Evolutionary conservation across 2,113 vertebrate species (phyloP).

Genomic region (Gobius niger): DNA sequence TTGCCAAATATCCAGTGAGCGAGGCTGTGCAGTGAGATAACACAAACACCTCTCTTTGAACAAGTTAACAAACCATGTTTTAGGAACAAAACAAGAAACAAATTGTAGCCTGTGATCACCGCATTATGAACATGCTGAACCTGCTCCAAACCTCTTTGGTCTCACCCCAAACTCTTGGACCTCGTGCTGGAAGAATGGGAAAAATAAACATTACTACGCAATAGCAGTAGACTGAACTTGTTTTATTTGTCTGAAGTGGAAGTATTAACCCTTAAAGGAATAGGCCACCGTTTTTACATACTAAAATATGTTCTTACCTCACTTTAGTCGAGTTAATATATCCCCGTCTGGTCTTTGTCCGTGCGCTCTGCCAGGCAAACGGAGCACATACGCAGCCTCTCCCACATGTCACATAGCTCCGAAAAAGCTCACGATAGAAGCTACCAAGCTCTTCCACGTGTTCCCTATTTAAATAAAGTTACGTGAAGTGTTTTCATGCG

Average conservation of each 20-base stretch:
- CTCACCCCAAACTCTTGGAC: slow-evolving; percentile 34
- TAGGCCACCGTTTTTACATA: no score
- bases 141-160: slow-evolving; percentile 38
- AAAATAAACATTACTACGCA: slow-evolving; percentile 17
- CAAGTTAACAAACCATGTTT: neutral
- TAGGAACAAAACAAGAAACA: slow-evolving; percentile 13
- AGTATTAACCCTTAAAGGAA: neutral
- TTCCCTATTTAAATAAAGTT: no score
- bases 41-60: neutral
- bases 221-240: slow-evolving; percentile 17
- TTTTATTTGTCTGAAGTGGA: slow-evolving; percentile 8
- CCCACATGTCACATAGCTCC: no score
- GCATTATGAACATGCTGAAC: slow-evolving; percentile 17
- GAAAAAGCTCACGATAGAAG: no score
- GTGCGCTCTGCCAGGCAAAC: no score
- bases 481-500: no score
- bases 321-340: no score
- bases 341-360: no score
- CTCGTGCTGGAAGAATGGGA: slow-evolving; percentile 26
- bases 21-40: neutral
- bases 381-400: no score
- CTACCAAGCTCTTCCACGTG: no score
- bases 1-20: neutral
- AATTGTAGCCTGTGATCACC: slow-evolving; percentile 14
- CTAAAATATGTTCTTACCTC: no score